Conservation (phyloP, 2,888 invertebrate species). For the Tiliacea citrago region DNA sequence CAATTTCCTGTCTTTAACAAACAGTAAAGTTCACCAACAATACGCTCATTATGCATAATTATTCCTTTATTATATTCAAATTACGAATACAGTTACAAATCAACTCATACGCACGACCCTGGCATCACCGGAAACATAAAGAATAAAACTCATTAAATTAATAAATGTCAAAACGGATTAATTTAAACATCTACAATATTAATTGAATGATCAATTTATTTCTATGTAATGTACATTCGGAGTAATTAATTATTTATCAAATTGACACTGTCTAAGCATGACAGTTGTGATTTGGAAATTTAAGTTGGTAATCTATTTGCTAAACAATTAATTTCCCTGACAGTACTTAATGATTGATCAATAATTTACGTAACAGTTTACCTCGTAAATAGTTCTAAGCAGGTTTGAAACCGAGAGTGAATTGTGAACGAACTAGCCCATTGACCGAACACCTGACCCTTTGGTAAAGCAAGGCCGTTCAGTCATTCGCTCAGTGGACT, state of each 20-base stretch:
- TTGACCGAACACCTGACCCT: constrained; percentile 84
- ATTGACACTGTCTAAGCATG: not conserved
- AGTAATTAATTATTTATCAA: not conserved
- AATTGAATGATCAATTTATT: constrained; percentile 15
- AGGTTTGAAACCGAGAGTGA: constrained; percentile 81
- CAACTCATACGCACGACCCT: constrained; percentile 30
- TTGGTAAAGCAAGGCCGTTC: constrained; percentile 80
- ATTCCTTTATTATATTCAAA: constrained; percentile 26
- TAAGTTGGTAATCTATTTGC: not conserved
- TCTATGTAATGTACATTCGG: not conserved
- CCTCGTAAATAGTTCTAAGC: constrained; percentile 46
- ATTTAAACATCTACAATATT: constrained; percentile 19
- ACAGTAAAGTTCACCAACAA: constrained; percentile 1
- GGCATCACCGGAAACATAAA: constrained; percentile 45
- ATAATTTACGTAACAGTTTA: constrained; percentile 18
- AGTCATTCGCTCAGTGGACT: constrained; percentile 63
- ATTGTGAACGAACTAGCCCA: constrained; percentile 78
- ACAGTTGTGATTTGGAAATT: not conserved
- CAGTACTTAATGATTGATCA: not conserved
- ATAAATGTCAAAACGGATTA: constrained; percentile 54
- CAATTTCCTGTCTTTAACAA: not conserved
- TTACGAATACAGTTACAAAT: constrained; percentile 37
- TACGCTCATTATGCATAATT: constrained; percentile 30
- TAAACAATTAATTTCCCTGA: not conserved
- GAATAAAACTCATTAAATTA: constrained; percentile 30